Evolutionary conservation across 2,888 invertebrate genomes (phyloP), one percentile per base, ranked within the genome.

Genomic region (Coecobrya sp.): DNA sequence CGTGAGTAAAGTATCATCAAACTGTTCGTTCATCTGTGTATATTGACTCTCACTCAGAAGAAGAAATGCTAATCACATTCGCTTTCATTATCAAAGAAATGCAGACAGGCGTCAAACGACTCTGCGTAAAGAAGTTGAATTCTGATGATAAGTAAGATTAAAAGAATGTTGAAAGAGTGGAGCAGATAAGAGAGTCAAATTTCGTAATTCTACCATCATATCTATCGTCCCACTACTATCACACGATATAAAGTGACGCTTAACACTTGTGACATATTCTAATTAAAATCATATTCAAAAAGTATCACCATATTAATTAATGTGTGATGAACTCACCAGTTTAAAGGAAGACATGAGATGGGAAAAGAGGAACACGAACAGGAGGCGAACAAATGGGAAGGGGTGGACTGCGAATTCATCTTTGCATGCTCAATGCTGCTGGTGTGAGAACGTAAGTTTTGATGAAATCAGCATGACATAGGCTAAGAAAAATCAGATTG

Each of bases 291-390:
- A 68, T 85, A 85, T 68, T 68, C 68, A 13, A 27, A 65, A 59
- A 85, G 85, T 85, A 85, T 85, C 85, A 68, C 45, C 45, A 85
- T 65, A 49, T 62, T 82, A 82, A 82, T 82, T 62, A 62, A 59
- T 19, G 22, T 19, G 8, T 16, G 22, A 45, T n/a, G 42, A 62
- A 22, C 30, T 81, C 45, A 13, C 11, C n/a, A 16, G n/a, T 55
- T 19, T 19, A 4, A 19, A n/a, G 11, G 1, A 49, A 13, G 19
- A 55, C 5, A 22, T 19, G 49, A 45, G 76, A 45, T 42, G 42
- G 22, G 30, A 16, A 81, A 81, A 16, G 19, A 36, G 36, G 36
- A 65, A 65, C 49, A 49, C 10, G 11, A 42, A 42, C n/a, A n/a
- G n/a, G 55, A n/a, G 19, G 55, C 55, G n/a, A 42, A n/a, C n/a